phyloP scores from a whole-genome alignment of 2,797 vertebrate genomes.

The Acanthornis magna region DNA sequence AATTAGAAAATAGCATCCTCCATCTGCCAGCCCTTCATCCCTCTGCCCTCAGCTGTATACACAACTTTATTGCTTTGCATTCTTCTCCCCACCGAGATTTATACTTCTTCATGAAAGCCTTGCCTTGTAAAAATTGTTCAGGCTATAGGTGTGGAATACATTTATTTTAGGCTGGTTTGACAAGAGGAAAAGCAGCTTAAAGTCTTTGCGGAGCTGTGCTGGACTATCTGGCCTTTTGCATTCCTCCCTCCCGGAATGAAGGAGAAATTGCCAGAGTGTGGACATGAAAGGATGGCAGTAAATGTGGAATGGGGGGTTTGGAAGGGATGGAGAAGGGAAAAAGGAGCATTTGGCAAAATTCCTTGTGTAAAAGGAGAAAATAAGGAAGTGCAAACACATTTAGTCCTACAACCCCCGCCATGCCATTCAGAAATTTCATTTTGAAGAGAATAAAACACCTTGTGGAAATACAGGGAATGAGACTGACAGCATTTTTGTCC shows the following conservation, averaged over 20 bases:
- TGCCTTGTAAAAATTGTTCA: not conserved
- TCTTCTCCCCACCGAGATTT: constrained; percentile 4
- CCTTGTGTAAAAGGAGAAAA: not conserved
- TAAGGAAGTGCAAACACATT: not conserved
- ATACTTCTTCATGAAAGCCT: not conserved
- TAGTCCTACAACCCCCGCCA: fast-evolving
- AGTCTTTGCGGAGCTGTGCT: constrained; percentile 3
- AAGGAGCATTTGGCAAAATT: not conserved
- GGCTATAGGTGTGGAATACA: constrained; percentile 3
- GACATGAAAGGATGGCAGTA: not conserved
- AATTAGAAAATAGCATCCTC: not conserved
- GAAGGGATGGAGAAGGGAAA: not conserved
- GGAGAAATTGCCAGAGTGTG: not conserved
- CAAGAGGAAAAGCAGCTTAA: constrained; percentile 14
- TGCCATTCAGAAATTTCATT: not conserved
- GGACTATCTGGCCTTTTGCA: constrained; percentile 6
- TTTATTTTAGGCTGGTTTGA: constrained; percentile 29
- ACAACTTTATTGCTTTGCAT: not conserved
- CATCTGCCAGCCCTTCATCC: constrained; percentile 7
- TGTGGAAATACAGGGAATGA: fast-evolving
- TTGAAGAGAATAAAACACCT: not conserved
- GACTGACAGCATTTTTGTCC: not conserved
- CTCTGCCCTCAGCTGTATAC: not conserved
- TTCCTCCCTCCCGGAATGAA: constrained; percentile 33
- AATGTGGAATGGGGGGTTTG: not conserved